Evolutionary conservation across 2,797 vertebrate species (phyloP).

Genomic region (Danio aesculapii): DNA sequence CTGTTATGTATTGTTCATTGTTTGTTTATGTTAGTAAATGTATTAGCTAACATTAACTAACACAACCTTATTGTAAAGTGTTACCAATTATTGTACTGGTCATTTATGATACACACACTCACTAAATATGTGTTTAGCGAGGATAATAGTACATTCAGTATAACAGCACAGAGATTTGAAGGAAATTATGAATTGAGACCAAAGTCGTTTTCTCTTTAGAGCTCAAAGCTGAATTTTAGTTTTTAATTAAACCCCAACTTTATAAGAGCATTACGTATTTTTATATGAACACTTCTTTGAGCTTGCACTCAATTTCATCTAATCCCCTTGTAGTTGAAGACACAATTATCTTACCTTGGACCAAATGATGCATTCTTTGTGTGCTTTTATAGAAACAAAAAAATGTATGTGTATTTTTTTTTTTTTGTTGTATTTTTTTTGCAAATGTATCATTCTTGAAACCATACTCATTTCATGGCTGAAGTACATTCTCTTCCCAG

Average conservation of each 20-base stretch:
- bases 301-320: slow-evolving; percentile 25
- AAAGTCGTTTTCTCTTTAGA: neutral
- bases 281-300: slow-evolving; percentile 24
- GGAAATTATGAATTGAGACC: neutral
- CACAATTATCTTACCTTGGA: slow-evolving; percentile 11
- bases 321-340: slow-evolving; percentile 10
- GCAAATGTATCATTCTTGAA: slow-evolving; percentile 28
- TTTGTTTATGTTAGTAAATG: no score
- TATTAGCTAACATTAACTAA: no score
- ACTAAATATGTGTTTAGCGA: no score
- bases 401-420: neutral
- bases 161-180: neutral
- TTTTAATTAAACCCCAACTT: slow-evolving; percentile 1
- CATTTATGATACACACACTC: no score
- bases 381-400: neutral
- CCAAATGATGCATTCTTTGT: slow-evolving; percentile 3
- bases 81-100: no score
- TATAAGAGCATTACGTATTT: neutral
- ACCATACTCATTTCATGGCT: slow-evolving; percentile 43
- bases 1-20: no score
- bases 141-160: neutral
- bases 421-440: neutral
- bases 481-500: slow-evolving; percentile 8
- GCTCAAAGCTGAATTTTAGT: neutral
- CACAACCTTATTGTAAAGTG: no score